Base-by-base conservation (phyloP, 2,797 vertebrate species). In the Chelonia mydas region DNA sequence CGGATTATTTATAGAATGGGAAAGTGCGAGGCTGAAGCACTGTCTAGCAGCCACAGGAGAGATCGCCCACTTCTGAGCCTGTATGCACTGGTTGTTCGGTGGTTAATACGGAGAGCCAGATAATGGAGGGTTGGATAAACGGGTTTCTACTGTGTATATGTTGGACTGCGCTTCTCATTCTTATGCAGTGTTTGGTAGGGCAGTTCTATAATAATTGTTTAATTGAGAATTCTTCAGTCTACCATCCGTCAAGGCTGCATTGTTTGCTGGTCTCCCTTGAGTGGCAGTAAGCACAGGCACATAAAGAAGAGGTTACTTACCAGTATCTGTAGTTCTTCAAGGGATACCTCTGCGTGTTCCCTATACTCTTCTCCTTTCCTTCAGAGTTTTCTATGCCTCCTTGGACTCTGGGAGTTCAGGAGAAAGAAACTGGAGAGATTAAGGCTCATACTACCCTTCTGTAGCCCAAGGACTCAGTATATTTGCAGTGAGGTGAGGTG, bases 381-480 rank as follows among this genome's bases (percentile, higher is more conserved):
- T 7, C 81, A 41, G 31, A 1, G 1, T 92, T 96, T 41, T 17
- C 65, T 94, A 21, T 50, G 50, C n/a, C 53, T 89, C 23, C 17
- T 61, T 0, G 2, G 53, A 81, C 77, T 89, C 92, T 0, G 17
- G 83, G 41, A 77, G 87, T 96, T 57, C 7, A 31, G 61, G 53
- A 91, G 86, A 87, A 87, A 47, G 72, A 76, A 76, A 76, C 41
- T 45, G 72, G 45, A 23, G 72, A 27, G 41, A 47, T 76, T 76
- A 76, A 27, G 25, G 23, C 23, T 65, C 33, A n/a, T 65, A n/a
- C 16, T n/a, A 19, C 72, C 6, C 12, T 76, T 76, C 8, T 28
- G n/a, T 74, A 41, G 61, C 27, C 86, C 93, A 94, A 94, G 90
- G 96, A 90, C 89, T 92, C 31, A 3, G 68, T 90, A 94, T 33